Base-by-base conservation (phyloP, 2,888 invertebrate species). In the Leptopilina drosophilae region DNA sequence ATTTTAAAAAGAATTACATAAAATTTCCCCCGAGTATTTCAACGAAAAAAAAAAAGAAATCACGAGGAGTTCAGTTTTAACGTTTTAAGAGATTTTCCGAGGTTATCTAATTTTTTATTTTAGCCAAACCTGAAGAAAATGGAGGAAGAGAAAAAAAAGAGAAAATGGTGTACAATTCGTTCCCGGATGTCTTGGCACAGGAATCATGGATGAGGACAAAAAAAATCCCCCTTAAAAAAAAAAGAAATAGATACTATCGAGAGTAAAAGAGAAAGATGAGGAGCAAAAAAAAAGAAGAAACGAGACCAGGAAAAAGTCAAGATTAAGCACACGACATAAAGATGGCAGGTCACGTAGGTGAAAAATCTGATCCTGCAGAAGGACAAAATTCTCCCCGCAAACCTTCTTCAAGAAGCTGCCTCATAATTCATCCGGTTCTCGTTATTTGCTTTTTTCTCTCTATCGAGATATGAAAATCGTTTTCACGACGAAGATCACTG, bases 291-390 rank as follows among this genome's bases (percentile, higher is more conserved):
- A 49, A 49, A 49, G 12, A 49, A 49, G 12, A 49, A 49, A 49
- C 4, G 78, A 79, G 76, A 78, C 78, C 79, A 77, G 79, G 81
- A 80, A 83, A 79, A 82, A 83, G 81, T 82, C 81, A 82, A 83
- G 83, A 83, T 83, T 82, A 83, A 83, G 83, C 81, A 81, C 81
- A 78, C 65, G 77, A 82, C 82, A 83, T 83, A 82, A 83, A 83
- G 79, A 83, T 80, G 80, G 79, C 83, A 78, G 81, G 83, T 83
- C 83, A 83, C 83, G 83, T 83, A 82, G 80, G 82, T 82, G 82
- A 82, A 83, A 83, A 82, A 83, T 83, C 83, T 80, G 82, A 83
- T 83, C 80, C 81, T 82, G 82, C 77, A 82, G 81, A 81, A 82
- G 82, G 82, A 83, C 82, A 83, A 81, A 78, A 81, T 67, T 78